Conservation (phyloP, 2,797 vertebrate genomes). For the Sebastes oblongus region DNA sequence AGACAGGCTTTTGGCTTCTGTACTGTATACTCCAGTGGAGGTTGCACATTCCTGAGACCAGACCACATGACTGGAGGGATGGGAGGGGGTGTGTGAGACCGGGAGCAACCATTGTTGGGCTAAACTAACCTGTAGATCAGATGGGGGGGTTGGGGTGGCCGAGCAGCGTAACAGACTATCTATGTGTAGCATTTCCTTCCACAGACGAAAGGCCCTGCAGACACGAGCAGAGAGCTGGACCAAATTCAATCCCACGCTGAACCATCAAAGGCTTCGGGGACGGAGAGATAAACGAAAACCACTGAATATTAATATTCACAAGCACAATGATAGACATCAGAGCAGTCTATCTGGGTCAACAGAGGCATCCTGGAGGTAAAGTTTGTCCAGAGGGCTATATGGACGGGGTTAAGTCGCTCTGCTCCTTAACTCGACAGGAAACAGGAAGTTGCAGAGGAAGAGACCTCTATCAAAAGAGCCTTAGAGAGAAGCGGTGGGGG, state of each 20-base stretch:
- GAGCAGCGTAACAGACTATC: slow-evolving; percentile 30
- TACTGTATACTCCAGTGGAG: slow-evolving; percentile 75
- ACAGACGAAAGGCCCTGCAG: slow-evolving; percentile 42
- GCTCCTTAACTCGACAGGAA: slow-evolving; percentile 64
- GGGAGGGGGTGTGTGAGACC: slow-evolving; percentile 18
- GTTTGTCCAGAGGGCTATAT: background rate
- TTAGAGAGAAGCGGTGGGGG: slow-evolving; percentile 20
- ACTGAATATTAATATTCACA: slow-evolving; percentile 8
- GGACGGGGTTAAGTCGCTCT: slow-evolving; percentile 32
- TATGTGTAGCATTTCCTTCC: slow-evolving; percentile 52
- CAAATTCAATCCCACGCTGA: background rate
- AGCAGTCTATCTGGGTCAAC: slow-evolving; percentile 37
- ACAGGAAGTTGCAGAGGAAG: slow-evolving; percentile 75
- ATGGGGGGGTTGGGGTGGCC: background rate
- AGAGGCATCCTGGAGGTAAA: slow-evolving; percentile 15
- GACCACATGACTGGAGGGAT: slow-evolving; percentile 70
- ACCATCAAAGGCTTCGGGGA: background rate
- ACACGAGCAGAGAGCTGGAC: slow-evolving; percentile 11
- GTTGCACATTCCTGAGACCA: slow-evolving; percentile 76
- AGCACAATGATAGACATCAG: background rate
- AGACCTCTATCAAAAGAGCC: slow-evolving; percentile 59
- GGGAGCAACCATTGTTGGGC: slow-evolving; percentile 61
- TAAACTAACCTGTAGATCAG: slow-evolving; percentile 48
- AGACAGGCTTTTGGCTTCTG: slow-evolving; percentile 58
- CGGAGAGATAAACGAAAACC: background rate